phyloP scores from a whole-genome alignment of 2,113 vertebrate genomes.

The Lophura nycthemera region DNA sequence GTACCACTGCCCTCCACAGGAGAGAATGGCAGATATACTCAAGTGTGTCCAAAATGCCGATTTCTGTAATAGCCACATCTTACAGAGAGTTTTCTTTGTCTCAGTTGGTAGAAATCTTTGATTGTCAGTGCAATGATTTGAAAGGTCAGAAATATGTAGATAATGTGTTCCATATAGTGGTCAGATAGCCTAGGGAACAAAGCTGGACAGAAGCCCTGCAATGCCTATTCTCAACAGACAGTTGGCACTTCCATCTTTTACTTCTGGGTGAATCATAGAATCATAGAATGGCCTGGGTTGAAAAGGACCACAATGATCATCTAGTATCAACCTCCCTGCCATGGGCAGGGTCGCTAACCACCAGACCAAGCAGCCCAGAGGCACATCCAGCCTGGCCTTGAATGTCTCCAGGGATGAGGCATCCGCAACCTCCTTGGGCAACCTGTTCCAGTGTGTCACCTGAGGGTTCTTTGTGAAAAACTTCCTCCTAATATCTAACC shows the following conservation, averaged over 20 bases:
- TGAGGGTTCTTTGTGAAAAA: too few relatives aligned
- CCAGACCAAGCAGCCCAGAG: too few relatives aligned
- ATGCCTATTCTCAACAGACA: not conserved
- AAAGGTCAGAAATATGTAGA: not conserved
- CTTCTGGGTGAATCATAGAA: not conserved
- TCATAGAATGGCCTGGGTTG: too few relatives aligned
- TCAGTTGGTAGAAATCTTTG: not conserved
- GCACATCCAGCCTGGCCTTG: too few relatives aligned
- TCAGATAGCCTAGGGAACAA: not conserved
- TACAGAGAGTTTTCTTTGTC: not conserved
- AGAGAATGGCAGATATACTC: not conserved
- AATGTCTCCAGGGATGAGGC: too few relatives aligned
- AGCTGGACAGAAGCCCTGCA: not conserved
- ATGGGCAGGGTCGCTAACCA: too few relatives aligned
- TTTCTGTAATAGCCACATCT: not conserved
- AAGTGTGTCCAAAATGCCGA: not conserved
- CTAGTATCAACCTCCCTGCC: too few relatives aligned
- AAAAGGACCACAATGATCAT: too few relatives aligned
- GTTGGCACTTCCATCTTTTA: not conserved
- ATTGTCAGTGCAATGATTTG: not conserved
- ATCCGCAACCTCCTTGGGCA: too few relatives aligned
- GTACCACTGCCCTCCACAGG: slow-evolving; percentile 62
- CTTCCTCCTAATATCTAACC: too few relatives aligned
- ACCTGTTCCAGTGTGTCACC: too few relatives aligned
- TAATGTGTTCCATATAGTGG: not conserved